A percentile compares a stretch with the other conserved stretches of the same genome.
Evolutionary conservation across 2,888 invertebrate species (phyloP).

Genomic region (Alentia gelatinosa): DNA sequence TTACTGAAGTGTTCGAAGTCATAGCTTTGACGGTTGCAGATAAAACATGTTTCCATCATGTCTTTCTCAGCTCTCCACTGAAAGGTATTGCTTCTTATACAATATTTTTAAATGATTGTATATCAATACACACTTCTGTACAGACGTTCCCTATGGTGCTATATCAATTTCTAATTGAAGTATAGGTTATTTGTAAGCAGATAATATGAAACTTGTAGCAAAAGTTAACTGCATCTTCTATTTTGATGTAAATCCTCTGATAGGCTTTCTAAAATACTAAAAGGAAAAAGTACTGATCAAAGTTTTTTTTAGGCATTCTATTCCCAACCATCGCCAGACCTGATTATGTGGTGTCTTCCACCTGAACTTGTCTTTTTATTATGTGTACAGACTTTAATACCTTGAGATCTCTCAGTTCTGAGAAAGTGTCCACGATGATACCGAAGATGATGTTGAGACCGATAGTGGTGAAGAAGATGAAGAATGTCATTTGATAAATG

Average conservation of each 20-base stretch:
- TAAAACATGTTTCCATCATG: constrained; percentile 50
- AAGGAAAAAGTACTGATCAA: too few relatives aligned
- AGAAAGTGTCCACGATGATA: constrained; percentile 58
- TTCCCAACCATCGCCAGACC: not conserved
- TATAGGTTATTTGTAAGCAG: too few relatives aligned
- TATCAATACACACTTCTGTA: too few relatives aligned
- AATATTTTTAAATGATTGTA: too few relatives aligned
- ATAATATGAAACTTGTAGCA: too few relatives aligned
- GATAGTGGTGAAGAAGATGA: constrained; percentile 58
- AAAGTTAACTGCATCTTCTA: too few relatives aligned
- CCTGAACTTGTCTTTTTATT: too few relatives aligned
- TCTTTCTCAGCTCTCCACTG: constrained; percentile 52
- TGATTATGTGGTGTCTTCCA: not conserved
- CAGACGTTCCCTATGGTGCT: too few relatives aligned
- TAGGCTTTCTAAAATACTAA: too few relatives aligned
- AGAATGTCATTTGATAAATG: constrained; percentile 55
- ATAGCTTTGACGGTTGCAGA: constrained; percentile 46
- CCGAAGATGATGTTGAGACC: constrained; percentile 56
- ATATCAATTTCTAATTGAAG: too few relatives aligned
- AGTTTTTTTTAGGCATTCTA: not conserved
- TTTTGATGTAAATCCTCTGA: too few relatives aligned
- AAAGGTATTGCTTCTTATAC: too few relatives aligned
- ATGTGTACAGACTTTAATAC: not conserved
- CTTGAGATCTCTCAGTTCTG: constrained; percentile 58
- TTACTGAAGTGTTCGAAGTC: constrained; percentile 48